phyloP scores from a whole-genome alignment of 2,888 invertebrate species.

The Rugalucina vietnamica region DNA sequence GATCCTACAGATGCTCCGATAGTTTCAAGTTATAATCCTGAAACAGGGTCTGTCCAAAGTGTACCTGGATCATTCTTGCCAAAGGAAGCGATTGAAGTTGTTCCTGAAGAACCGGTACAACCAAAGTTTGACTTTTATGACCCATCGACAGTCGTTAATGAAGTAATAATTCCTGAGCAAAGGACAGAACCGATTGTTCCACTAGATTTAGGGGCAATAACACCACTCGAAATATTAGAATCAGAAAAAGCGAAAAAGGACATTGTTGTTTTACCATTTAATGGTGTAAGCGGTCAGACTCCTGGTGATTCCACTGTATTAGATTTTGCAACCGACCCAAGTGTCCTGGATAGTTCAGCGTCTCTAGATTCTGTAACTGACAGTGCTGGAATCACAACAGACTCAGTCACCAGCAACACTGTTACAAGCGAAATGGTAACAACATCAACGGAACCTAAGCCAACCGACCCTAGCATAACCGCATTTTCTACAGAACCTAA shows the following conservation, averaged over 20 bases:
- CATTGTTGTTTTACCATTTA: background rate
- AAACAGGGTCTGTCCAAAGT: background rate
- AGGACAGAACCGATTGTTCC: background rate
- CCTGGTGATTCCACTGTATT: background rate
- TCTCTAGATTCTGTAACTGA: background rate
- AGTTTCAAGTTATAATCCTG: background rate
- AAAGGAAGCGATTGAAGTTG: constrained; percentile 28
- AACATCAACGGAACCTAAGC: background rate
- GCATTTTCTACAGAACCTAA: too few relatives aligned
- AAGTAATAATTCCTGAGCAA: background rate
- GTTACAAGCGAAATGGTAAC: background rate
- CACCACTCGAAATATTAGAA: background rate
- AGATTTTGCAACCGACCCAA: background rate
- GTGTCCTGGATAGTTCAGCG: background rate
- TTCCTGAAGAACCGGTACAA: constrained; percentile 45
- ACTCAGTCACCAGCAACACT: background rate
- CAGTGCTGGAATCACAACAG: background rate
- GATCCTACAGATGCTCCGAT: background rate
- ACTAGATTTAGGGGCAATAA: background rate
- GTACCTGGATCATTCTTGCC: constrained; percentile 46
- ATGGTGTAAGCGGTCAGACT: background rate
- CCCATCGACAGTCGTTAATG: constrained; percentile 8
- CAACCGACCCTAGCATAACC: background rate
- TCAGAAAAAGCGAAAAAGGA: background rate
- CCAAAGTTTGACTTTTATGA: constrained; percentile 57